phyloP scores from a whole-genome alignment of 2,888 invertebrate genomes.

The Drosophila neoperkinsi region DNA sequence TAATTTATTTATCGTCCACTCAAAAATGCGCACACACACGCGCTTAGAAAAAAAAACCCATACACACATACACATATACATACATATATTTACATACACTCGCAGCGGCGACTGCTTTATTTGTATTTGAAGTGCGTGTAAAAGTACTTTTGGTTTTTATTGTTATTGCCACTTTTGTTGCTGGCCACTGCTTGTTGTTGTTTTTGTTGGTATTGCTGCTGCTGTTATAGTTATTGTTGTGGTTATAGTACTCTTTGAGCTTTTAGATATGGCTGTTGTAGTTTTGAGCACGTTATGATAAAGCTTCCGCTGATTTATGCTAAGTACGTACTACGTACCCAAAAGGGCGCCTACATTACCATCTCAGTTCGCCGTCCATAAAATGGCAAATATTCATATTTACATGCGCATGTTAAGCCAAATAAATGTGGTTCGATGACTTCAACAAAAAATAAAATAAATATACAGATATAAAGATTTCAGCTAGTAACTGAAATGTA shows the following conservation, averaged over 20 bases:
- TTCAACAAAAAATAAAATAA: neutral
- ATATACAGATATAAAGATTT: neutral
- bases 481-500: neutral
- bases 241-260: slow-evolving; percentile 35
- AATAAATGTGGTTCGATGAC: neutral
- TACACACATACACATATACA: slow-evolving; percentile 14
- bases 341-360: slow-evolving; percentile 13
- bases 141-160: slow-evolving; percentile 62
- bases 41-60: slow-evolving; percentile 49
- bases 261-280: slow-evolving; percentile 32
- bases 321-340: slow-evolving; percentile 24
- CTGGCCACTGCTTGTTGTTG: slow-evolving; percentile 22
- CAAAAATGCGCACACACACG: slow-evolving; percentile 58
- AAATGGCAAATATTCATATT: slow-evolving; percentile 15
- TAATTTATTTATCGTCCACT: slow-evolving; percentile 77
- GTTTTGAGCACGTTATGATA: slow-evolving; percentile 45
- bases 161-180: slow-evolving; percentile 61
- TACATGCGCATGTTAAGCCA: slow-evolving; percentile 5
- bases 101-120: slow-evolving; percentile 38
- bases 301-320: slow-evolving; percentile 49
- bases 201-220: slow-evolving; percentile 3
- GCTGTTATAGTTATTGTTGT: slow-evolving; percentile 18
- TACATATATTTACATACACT: slow-evolving; percentile 15
- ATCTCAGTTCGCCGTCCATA: slow-evolving; percentile 13
- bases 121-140: slow-evolving; percentile 76